These are phyloP conservation scores for Heliopora coerulea DNA, from an alignment of 92 coral and sea anemone genomes.

Conservation along the genomic window DNA sequence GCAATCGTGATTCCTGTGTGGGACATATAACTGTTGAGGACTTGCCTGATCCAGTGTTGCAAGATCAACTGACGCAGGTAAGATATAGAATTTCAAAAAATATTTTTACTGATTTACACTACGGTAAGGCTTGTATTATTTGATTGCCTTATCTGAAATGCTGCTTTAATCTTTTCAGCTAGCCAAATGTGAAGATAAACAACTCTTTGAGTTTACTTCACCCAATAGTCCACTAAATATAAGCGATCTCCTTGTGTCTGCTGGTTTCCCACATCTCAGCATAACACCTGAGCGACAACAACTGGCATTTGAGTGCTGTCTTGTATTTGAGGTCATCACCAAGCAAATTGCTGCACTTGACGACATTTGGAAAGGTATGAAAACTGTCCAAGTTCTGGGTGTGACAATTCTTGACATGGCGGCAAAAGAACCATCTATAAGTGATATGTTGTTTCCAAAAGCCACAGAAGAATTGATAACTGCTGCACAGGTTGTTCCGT, in stretches of 20 bases:
- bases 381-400: conserved; percentile 40
- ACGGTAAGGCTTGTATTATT: background rate
- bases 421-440: conserved; percentile 21
- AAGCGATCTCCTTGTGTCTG: conserved; percentile 34
- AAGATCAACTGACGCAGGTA: background rate
- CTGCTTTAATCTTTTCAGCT: background rate
- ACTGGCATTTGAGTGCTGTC: conserved; percentile 47
- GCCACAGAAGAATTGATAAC: background rate
- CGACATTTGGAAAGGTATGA: conserved; percentile 48
- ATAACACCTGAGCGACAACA: conserved; percentile 11
- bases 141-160: background rate
- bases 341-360: conserved; percentile 44
- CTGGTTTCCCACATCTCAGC: conserved; percentile 51
- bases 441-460: conserved; percentile 40
- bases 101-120: too few species aligned
- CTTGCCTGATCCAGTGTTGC: conserved; percentile 48
- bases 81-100: too few species aligned
- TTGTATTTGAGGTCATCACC: conserved; percentile 42
- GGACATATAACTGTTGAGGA: conserved; percentile 46
- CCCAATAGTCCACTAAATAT: conserved; percentile 15
- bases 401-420: conserved; percentile 33
- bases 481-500: background rate
- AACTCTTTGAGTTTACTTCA: conserved; percentile 16
- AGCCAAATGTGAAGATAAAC: background rate
- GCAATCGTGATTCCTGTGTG: conserved; percentile 44